Percentiles rank a stretch among this genome's conserved stretches.
phyloP scores from a whole-genome alignment of 2,113 vertebrate species.

The Anguilla japonica region DNA sequence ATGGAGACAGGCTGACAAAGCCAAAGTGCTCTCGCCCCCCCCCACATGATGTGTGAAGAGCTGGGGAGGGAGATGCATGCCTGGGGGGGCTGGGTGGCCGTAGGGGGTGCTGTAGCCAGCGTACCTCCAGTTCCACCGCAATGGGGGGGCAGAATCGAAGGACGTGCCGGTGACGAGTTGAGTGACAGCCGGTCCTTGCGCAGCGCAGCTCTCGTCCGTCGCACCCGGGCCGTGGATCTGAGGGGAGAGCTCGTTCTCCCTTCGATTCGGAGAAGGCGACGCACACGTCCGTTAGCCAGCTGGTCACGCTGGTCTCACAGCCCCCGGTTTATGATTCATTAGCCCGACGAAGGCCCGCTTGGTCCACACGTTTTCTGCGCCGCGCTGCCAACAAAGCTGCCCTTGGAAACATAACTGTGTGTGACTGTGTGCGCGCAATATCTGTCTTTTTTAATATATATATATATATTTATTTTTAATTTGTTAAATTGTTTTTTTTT shows the following conservation, averaged over 20 bases:
- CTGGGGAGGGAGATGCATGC: not conserved
- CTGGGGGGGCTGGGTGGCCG: no score
- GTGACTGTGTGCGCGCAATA: not conserved
- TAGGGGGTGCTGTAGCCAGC: not conserved
- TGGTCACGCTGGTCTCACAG: not conserved
- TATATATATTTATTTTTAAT: not conserved
- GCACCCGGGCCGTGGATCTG: not conserved
- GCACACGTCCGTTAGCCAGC: not conserved
- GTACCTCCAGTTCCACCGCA: not conserved
- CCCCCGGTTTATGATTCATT: not conserved
- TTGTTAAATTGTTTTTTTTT: no score
- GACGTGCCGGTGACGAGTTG: not conserved
- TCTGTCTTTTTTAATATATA: not conserved
- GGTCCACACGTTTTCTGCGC: not conserved
- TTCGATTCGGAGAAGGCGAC: not conserved
- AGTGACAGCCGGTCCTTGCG: conserved; percentile 30
- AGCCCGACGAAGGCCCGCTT: not conserved
- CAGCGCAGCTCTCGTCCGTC: conserved; percentile 18
- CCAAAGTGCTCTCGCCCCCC: not conserved
- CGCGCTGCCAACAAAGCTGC: no score
- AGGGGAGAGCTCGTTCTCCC: not conserved
- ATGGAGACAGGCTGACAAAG: not conserved
- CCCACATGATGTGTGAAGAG: not conserved
- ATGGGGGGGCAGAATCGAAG: not conserved
- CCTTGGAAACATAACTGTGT: not conserved